Evolutionary conservation across 2,113 vertebrate genomes (phyloP).

Genomic region (Mesitornis unicolor): DNA sequence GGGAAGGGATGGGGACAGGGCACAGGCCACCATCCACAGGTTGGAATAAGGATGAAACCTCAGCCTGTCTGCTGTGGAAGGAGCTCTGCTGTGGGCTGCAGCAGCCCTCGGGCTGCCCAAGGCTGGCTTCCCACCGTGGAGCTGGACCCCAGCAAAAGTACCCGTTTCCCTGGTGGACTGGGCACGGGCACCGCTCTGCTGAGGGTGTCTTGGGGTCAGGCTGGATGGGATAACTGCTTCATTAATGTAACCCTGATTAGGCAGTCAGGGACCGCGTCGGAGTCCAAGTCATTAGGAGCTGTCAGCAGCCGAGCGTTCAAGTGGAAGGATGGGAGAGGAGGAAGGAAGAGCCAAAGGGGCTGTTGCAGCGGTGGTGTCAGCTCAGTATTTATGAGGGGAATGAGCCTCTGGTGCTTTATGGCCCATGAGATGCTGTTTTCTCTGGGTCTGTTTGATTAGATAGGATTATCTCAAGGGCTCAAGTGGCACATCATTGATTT

Average conservation of each 20-base stretch:
- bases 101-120: neutral
- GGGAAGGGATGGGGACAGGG: neutral
- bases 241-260: constrained; percentile 47
- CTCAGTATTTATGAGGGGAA: constrained; percentile 50
- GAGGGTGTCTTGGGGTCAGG: constrained; percentile 10
- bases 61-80: neutral
- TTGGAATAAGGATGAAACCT: neutral
- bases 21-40: neutral
- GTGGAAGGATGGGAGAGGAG: constrained; percentile 36
- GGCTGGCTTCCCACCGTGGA: neutral
- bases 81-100: neutral
- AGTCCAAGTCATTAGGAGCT: constrained; percentile 58
- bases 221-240: constrained; percentile 2
- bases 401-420: constrained; percentile 56
- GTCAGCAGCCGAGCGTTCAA: constrained; percentile 47
- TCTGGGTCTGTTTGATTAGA: constrained; percentile 56
- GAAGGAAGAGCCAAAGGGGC: constrained; percentile 58
- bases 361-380: constrained; percentile 25
- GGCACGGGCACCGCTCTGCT: neutral
- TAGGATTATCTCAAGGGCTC: constrained; percentile 55
- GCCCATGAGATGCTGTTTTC: constrained; percentile 42
- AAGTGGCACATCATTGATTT: constrained; percentile 34
- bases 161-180: neutral
- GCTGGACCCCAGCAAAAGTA: neutral
- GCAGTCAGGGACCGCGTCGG: neutral